These are phyloP conservation scores for Gnathonemus echidnorhynchus DNA, from an alignment of 2,113 vertebrate species.

Conservation along the genomic window DNA sequence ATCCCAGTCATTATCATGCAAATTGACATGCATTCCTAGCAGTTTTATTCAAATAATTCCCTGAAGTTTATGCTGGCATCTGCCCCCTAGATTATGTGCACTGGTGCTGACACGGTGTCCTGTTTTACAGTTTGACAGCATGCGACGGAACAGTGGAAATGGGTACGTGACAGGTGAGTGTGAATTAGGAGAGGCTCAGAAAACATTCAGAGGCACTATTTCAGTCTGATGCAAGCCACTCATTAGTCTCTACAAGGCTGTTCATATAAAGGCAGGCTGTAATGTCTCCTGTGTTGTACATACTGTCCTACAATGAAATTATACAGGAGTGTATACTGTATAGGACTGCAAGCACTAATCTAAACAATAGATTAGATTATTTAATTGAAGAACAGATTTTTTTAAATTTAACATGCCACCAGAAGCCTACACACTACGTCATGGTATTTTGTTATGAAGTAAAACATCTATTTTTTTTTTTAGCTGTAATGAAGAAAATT, in stretches of 20 bases:
- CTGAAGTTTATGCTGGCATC: background rate
- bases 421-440: background rate
- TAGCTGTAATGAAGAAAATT: background rate
- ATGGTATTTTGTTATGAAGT: background rate
- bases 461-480: background rate
- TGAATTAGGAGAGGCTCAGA: background rate
- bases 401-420: background rate
- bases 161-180: constrained; percentile 59
- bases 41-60: background rate
- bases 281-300: background rate
- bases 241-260: background rate
- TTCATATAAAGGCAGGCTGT: background rate
- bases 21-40: background rate
- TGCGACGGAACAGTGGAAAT: constrained; percentile 58
- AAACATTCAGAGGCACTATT: background rate
- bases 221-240: background rate
- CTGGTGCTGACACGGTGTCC: background rate
- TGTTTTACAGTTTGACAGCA: constrained; percentile 44
- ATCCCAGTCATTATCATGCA: background rate
- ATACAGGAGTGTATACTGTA: background rate
- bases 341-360: background rate
- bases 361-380: background rate
- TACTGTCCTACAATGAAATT: background rate
- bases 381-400: background rate
- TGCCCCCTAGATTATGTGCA: background rate